Base-by-base conservation (phyloP, 1,140 invertebrate genomes). In the Drosophila grimshawi region DNA sequence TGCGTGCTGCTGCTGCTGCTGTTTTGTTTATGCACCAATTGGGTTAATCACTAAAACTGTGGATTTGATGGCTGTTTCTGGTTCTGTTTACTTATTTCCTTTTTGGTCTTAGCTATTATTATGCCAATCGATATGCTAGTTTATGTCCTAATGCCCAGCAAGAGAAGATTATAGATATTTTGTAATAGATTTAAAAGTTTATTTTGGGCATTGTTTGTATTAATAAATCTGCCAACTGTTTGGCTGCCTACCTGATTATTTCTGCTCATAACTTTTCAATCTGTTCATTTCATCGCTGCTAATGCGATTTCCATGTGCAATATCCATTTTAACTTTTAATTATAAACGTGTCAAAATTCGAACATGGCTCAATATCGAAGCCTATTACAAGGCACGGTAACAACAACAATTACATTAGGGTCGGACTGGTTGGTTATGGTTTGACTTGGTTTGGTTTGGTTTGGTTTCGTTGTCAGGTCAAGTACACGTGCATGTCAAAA, bases 21-120 rank as follows among this genome's bases (percentile, higher is more conserved):
- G 69, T 52, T 73, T 81, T 86, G 81, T 86, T 86, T 86, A 86
- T 79, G 70, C 70, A 81, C 71, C 86, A 79, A 86, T 86, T 86
- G 66, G 82, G 83, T 86, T 86, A 86, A 86, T 86, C 73, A 66
- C 70, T 62, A 63, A 6, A 41, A 62, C 61, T 69, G 72, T 76
- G 62, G 61, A 68, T 59, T 48, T 51, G 51, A 49, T 27, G 57
- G 30, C 11, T 37, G 32, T 35, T 19, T 51, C 39, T 51, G 7
- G 48, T 63, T 65, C 39, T 76, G 78, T 72, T 76, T 80, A 51
- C 66, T 61, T 81, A 4, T n/a, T 27, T 7, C 37, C 39, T 19
- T 43, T 35, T 52, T 59, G 29, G 48, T 52, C 30, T 66, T 69
- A 27, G 67, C 59, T 51, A 68, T 57, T 46, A 48, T 66, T 46